phyloP scores from a whole-genome alignment of 1,140 invertebrate genomes.

The Megalonaias nervosa region DNA sequence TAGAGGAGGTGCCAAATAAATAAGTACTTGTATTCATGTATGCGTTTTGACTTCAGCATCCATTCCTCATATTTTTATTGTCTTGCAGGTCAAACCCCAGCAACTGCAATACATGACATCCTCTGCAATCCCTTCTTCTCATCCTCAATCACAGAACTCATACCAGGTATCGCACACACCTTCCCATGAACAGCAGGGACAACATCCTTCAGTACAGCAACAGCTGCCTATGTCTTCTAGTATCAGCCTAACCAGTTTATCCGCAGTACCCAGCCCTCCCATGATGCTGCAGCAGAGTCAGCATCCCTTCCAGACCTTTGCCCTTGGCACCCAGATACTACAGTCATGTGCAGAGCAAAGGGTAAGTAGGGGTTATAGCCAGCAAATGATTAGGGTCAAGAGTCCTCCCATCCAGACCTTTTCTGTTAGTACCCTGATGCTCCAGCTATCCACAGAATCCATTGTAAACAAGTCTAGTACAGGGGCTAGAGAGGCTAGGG shows the following conservation, averaged over 20 bases:
- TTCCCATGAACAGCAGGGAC: conserved; percentile 58
- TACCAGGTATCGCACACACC: conserved; percentile 10
- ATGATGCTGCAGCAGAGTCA: conserved; percentile 66
- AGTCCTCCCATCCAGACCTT: background rate
- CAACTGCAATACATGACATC: conserved; percentile 71
- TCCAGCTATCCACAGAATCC: background rate
- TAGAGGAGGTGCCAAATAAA: background rate
- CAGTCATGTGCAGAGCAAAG: conserved; percentile 56
- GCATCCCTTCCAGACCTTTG: conserved; percentile 55
- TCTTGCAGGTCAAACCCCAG: conserved; percentile 79
- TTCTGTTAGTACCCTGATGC: background rate
- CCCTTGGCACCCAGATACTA: conserved; percentile 56
- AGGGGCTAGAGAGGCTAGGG: too few relatives aligned
- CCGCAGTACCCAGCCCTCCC: conserved; percentile 59
- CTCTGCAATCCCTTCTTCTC: conserved; percentile 12
- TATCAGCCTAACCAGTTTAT: conserved; percentile 73
- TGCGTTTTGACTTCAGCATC: background rate
- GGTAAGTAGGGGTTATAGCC: conserved; percentile 33
- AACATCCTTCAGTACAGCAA: conserved; percentile 48
- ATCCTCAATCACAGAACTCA: conserved; percentile 18
- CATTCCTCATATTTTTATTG: background rate
- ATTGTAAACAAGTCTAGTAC: too few relatives aligned
- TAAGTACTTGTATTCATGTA: too few relatives aligned
- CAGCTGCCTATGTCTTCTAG: conserved; percentile 71
- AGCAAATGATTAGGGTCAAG: too few relatives aligned